Evolutionary conservation across 2,888 invertebrate genomes (phyloP).

Genomic region (Philereme vetulata): DNA sequence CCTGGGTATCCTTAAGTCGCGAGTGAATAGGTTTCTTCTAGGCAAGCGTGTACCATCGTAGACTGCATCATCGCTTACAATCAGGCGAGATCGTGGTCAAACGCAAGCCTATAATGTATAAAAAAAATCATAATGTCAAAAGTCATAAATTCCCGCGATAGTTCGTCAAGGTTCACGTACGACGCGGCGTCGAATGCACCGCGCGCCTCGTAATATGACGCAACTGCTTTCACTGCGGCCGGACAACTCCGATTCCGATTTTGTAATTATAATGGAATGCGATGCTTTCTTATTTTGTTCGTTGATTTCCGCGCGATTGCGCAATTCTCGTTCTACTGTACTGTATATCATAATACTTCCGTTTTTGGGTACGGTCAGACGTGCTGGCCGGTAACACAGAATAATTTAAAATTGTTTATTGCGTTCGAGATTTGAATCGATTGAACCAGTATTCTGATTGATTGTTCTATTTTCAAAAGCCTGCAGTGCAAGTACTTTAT

Average conservation of each 20-base stretch:
- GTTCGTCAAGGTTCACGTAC: conserved; percentile 18
- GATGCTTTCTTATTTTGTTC: conserved; percentile 76
- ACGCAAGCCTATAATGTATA: no score
- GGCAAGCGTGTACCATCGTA: no score
- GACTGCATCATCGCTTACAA: no score
- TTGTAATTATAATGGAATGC: conserved; percentile 76
- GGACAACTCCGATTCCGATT: conserved; percentile 57
- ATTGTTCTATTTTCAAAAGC: conserved; percentile 7
- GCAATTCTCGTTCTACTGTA: conserved; percentile 54
- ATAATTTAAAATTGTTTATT: not conserved
- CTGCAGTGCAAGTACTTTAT: no score
- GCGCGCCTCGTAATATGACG: conserved; percentile 52
- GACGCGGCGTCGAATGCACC: conserved; percentile 22
- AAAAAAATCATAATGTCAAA: conserved; percentile 19
- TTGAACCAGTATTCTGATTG: conserved; percentile 5
- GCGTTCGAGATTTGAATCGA: conserved; percentile 9
- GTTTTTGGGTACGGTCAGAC: conserved; percentile 49
- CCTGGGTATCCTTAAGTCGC: no score
- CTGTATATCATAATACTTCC: conserved; percentile 63
- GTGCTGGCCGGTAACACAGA: conserved; percentile 2
- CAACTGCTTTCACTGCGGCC: conserved; percentile 71
- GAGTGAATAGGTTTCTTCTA: no score
- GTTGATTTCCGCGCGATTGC: conserved; percentile 61
- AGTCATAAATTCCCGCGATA: conserved; percentile 21
- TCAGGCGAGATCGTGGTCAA: no score